Conservation (phyloP, 2,888 invertebrate species). For the Corbicula japonica region DNA sequence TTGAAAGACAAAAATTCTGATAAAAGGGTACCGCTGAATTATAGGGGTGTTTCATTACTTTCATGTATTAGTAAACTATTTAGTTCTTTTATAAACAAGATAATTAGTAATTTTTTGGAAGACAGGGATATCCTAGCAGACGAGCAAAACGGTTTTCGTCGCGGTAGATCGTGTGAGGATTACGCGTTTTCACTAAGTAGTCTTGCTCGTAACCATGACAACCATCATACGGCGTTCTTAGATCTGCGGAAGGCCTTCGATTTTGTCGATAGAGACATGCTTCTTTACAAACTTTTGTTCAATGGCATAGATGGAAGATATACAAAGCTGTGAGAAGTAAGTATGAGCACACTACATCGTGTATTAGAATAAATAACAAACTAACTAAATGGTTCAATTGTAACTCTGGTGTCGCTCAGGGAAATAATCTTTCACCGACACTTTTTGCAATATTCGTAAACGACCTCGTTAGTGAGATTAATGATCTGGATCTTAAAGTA, state of each 20-base stretch:
- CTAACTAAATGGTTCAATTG: conserved; percentile 40
- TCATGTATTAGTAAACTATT: no score
- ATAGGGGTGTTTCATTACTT: no score
- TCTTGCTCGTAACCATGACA: no score
- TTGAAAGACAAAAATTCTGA: no score
- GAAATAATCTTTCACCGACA: conserved; percentile 32
- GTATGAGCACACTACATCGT: background rate
- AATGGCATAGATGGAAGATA: conserved; percentile 6
- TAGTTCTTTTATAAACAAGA: no score
- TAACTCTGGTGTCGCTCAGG: conserved; percentile 22
- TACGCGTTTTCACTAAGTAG: no score
- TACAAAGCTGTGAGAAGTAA: conserved; percentile 7
- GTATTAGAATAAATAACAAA: conserved; percentile 31
- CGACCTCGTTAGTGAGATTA: no score
- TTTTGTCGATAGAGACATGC: background rate
- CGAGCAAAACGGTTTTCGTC: no score
- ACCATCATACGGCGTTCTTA: background rate
- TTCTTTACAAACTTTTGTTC: background rate
- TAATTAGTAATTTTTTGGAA: no score
- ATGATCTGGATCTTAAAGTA: conserved; percentile 22
- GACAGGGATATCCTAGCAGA: no score
- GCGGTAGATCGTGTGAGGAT: no score
- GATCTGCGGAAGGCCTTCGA: conserved; percentile 1
- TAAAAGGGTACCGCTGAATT: no score
- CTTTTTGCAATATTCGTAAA: conserved; percentile 28